Base-by-base conservation (phyloP, 2,113 vertebrate species). In the Melanerpes formicivorus region DNA sequence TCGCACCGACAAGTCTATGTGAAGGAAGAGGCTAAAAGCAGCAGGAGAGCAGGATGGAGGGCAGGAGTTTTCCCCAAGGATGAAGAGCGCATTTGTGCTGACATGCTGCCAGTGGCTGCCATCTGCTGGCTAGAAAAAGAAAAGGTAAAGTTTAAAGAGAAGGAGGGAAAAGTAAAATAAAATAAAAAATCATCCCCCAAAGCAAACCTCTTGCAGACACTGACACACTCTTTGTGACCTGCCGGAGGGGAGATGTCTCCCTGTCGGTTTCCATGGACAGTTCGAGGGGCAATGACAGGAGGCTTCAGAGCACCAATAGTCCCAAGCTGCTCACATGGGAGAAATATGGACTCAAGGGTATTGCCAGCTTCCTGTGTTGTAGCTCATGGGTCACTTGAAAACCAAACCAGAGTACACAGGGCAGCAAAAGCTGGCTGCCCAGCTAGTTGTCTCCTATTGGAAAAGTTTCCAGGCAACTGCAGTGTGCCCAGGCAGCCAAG, bases 291-390 rank as follows among this genome's bases (percentile, higher is more conserved):
- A 16, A 60, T 46, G n/a, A 54, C 14, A 22, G 0, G 2, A 14
- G 14, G 34, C 50, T 52, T 21, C 62, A 13, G 46, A 50, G 32
- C 8, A 0, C 50, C 26, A 17, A 18, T 60, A 83, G 70, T 56
- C 32, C 44, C 1, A 1, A 30, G 16, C 11, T 0, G 0, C 37
- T 26, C 0, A 2, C 3, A 0, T 1, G 18, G 22, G 8, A 44
- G 22, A 48, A 83, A 55, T 5, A 27, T 2, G 32, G 30, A 5
- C 14, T 50, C 64, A 12, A 0, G 3, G 10, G 6, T 50, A 22
- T 10, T 50, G 48, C 21, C 48, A 50, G 5, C 48, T 11, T 22
- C 21, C 21, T 50, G 48, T 50, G 48, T 22, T 25, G 44, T 4
- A 32, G 75, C 18, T 44, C 64, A 12, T 0, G 3, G 11, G 6